Percentiles rank a stretch among this genome's conserved stretches.
These are phyloP conservation scores for Pseudococcus longispinus DNA, from an alignment of 2,888 invertebrate species.

Conservation along the genomic window DNA sequence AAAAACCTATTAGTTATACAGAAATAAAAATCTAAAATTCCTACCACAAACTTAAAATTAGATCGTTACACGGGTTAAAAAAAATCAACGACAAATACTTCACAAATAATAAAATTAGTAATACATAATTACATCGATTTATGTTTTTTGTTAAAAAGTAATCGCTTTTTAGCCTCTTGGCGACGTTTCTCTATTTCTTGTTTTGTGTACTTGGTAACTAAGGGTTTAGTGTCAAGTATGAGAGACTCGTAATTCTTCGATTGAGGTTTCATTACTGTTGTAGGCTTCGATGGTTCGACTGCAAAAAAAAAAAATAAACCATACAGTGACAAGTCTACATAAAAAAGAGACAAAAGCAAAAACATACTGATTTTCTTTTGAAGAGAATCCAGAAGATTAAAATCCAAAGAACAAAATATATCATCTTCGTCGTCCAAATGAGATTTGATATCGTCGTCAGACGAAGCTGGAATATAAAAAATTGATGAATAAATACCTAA, in stretches of 20 bases:
- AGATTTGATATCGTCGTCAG: background rate
- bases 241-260: background rate
- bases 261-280: background rate
- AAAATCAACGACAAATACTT: background rate
- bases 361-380: background rate
- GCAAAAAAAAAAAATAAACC: background rate
- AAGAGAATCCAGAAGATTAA: slow-evolving; percentile 27
- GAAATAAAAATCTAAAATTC: background rate
- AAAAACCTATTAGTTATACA: background rate
- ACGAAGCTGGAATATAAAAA: background rate
- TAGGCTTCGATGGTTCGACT: background rate
- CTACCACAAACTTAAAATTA: slow-evolving; percentile 10
- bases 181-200: slow-evolving; percentile 53
- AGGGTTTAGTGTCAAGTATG: slow-evolving; percentile 18
- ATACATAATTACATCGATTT: slow-evolving; percentile 32
- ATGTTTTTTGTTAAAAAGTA: slow-evolving; percentile 48
- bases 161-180: slow-evolving; percentile 44
- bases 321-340: background rate
- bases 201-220: slow-evolving; percentile 36
- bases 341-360: background rate
- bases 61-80: background rate
- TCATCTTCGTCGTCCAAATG: slow-evolving; percentile 42
- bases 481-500: background rate
- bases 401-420: slow-evolving; percentile 40
- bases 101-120: background rate